A percentile compares a stretch with the other conserved stretches of the same genome.
phyloP scores from a whole-genome alignment of 2,888 invertebrate genomes.

The Octonoba sinensis region DNA sequence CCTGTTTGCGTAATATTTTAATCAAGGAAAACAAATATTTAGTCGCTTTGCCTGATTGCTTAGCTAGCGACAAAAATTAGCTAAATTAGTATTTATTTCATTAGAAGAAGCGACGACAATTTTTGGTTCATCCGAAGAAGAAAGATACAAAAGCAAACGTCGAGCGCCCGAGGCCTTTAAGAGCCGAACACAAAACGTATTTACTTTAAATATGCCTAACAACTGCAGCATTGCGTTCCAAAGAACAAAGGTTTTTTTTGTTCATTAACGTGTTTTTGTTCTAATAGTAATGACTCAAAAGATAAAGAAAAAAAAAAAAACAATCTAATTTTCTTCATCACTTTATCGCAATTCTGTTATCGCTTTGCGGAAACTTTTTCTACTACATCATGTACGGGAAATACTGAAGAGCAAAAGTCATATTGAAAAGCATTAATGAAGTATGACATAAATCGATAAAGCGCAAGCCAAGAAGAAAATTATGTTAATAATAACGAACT shows the following conservation, averaged over 20 bases:
- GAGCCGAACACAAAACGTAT: slow-evolving; percentile 59
- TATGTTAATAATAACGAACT: not conserved
- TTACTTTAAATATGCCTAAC: slow-evolving; percentile 63
- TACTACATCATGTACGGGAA: not conserved
- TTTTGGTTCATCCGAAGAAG: slow-evolving; percentile 52
- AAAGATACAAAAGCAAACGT: slow-evolving; percentile 60
- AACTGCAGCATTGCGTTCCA: slow-evolving; percentile 51
- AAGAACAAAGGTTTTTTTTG: slow-evolving; percentile 57
- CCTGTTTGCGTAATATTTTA: slow-evolving; percentile 65
- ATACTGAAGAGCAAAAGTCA: slow-evolving; percentile 7
- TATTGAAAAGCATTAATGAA: slow-evolving; percentile 54
- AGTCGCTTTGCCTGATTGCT: slow-evolving; percentile 65
- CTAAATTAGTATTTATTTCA: slow-evolving; percentile 65
- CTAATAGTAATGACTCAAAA: slow-evolving; percentile 61
- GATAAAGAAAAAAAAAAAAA: slow-evolving; percentile 48
- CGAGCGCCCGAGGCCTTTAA: slow-evolving; percentile 42
- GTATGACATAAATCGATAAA: not conserved
- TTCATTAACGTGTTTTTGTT: slow-evolving; percentile 61
- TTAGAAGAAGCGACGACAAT: slow-evolving; percentile 65
- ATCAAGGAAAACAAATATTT: slow-evolving; percentile 65
- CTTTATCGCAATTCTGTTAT: slow-evolving; percentile 60
- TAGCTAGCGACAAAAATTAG: slow-evolving; percentile 64
- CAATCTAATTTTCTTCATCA: slow-evolving; percentile 61
- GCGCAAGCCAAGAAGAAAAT: not conserved
- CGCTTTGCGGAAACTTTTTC: slow-evolving; percentile 21